Evolutionary conservation across 1,140 invertebrate species (phyloP).

Genomic region (Ditylenchus dipsaci): DNA sequence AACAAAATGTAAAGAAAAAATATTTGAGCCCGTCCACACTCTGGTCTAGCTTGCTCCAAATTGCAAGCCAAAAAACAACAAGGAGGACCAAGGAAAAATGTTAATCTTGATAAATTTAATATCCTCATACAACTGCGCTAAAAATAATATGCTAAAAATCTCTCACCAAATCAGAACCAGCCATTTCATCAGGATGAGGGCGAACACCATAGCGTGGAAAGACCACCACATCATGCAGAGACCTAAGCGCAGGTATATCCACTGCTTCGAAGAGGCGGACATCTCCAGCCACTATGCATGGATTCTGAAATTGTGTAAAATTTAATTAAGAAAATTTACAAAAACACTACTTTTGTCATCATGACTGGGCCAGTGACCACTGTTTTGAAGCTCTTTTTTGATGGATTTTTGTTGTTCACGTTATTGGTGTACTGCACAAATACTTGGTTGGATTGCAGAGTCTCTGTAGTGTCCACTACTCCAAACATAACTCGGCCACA

Average conservation of each 20-base stretch:
- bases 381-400: constrained; percentile 21
- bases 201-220: constrained; percentile 59
- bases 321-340: not conserved
- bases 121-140: no score
- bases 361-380: not conserved
- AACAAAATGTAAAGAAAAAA: no score
- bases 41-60: no score
- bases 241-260: constrained; percentile 52
- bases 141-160: no score
- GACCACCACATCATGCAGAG: constrained; percentile 60
- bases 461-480: constrained; percentile 58
- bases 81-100: no score
- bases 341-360: not conserved
- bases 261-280: constrained; percentile 59
- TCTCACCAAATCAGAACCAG: constrained; percentile 60
- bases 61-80: no score
- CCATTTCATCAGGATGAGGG: constrained; percentile 62
- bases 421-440: constrained; percentile 57
- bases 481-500: constrained; percentile 59
- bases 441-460: constrained; percentile 59
- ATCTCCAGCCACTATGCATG: constrained; percentile 60
- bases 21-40: no score
- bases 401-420: not conserved
- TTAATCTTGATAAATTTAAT: no score
- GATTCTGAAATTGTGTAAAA: constrained; percentile 59